phyloP scores from a whole-genome alignment of 2,888 invertebrate genomes.

The Phoenoteleia sp. region DNA sequence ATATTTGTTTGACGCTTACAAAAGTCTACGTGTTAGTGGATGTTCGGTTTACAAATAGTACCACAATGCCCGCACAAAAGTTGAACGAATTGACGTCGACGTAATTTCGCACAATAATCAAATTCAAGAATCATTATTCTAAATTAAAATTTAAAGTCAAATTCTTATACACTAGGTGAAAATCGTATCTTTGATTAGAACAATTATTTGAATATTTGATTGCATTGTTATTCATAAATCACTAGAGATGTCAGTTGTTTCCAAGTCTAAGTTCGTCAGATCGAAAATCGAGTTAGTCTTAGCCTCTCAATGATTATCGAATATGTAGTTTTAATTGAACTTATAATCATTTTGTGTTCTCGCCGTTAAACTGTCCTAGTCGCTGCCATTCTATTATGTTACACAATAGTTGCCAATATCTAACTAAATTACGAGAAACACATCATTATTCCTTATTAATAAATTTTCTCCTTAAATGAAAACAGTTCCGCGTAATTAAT shows the following conservation, averaged over 20 bases:
- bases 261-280: slow-evolving; percentile 60
- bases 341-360: slow-evolving; percentile 74
- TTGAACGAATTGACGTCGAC: not conserved
- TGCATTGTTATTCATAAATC: slow-evolving; percentile 49
- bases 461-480: no score
- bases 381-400: slow-evolving; percentile 70
- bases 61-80: not conserved
- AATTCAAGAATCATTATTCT: not conserved
- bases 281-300: slow-evolving; percentile 85
- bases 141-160: slow-evolving; percentile 33
- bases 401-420: slow-evolving; percentile 27
- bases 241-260: slow-evolving; percentile 60
- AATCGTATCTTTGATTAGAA: slow-evolving; percentile 58
- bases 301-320: slow-evolving; percentile 87
- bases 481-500: not conserved
- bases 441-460: not conserved
- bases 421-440: not conserved
- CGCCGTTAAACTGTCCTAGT: slow-evolving; percentile 69
- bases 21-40: not conserved
- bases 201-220: slow-evolving; percentile 64
- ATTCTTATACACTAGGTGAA: slow-evolving; percentile 42
- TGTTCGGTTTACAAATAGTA: not conserved
- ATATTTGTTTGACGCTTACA: slow-evolving; percentile 20
- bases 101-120: slow-evolving; percentile 35
- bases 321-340: slow-evolving; percentile 83